Evolutionary conservation across 2,888 invertebrate genomes (phyloP).

Genomic region (Amphiduros pacificus): DNA sequence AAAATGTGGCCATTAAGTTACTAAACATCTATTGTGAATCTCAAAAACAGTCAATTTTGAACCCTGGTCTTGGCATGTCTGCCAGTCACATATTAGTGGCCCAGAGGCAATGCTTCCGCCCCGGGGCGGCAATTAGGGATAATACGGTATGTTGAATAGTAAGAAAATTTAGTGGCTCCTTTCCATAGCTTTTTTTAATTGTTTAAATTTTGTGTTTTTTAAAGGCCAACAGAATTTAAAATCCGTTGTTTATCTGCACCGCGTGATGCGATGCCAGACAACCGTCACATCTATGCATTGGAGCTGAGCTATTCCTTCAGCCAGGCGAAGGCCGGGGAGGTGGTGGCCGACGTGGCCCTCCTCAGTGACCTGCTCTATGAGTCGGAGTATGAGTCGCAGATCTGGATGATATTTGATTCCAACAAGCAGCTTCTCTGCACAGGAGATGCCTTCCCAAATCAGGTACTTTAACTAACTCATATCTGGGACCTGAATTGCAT

Average conservation of each 20-base stretch:
- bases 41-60: too few relatives aligned
- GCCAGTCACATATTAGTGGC: too few relatives aligned
- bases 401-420: constrained; percentile 93
- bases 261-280: constrained; percentile 84
- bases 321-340: constrained; percentile 70
- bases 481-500: too few relatives aligned
- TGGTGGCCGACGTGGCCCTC: constrained; percentile 65
- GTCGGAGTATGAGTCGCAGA: constrained; percentile 91
- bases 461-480: too few relatives aligned
- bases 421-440: constrained; percentile 74
- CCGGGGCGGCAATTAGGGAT: too few relatives aligned
- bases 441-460: constrained; percentile 42
- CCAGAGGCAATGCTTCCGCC: too few relatives aligned
- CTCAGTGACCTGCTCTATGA: constrained; percentile 90
- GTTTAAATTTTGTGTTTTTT: neutral
- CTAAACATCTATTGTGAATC: too few relatives aligned
- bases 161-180: too few relatives aligned
- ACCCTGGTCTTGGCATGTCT: too few relatives aligned
- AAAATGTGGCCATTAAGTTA: too few relatives aligned
- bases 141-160: too few relatives aligned
- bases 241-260: constrained; percentile 71
- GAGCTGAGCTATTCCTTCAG: constrained; percentile 85
- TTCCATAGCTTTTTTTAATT: too few relatives aligned
- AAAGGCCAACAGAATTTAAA: constrained; percentile 80
- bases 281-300: constrained; percentile 88